A percentile compares a stretch with the other conserved stretches of the same genome.
These are phyloP conservation scores for Nephrocerus scutellatus DNA, from an alignment of 2,888 invertebrate genomes.

Conservation along the genomic window DNA sequence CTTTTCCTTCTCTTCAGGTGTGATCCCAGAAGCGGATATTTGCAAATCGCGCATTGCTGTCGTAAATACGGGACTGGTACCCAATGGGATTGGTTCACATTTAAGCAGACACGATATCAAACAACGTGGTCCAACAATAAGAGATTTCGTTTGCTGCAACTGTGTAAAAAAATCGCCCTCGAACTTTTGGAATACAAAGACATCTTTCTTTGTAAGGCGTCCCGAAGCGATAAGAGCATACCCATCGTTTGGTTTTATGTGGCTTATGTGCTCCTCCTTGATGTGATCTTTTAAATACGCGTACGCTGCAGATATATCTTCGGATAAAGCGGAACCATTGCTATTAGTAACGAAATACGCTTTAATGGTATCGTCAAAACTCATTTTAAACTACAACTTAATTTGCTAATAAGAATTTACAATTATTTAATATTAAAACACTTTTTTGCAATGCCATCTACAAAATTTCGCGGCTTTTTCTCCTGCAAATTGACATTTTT, in stretches of 20 bases:
- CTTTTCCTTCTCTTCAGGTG: constrained; percentile 51
- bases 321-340: constrained; percentile 15
- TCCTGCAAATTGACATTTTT: no score
- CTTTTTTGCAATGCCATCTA: not conserved
- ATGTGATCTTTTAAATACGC: constrained; percentile 34
- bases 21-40: constrained; percentile 59
- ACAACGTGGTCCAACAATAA: constrained; percentile 78
- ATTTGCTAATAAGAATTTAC: no score
- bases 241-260: constrained; percentile 60
- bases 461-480: constrained; percentile 17
- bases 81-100: constrained; percentile 66
- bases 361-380: constrained; percentile 37
- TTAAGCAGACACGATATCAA: constrained; percentile 66
- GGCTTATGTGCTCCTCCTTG: constrained; percentile 45
- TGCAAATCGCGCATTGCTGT: constrained; percentile 70
- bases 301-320: constrained; percentile 28
- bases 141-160: constrained; percentile 57
- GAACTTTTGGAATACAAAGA: constrained; percentile 74
- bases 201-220: constrained; percentile 59
- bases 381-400: constrained; percentile 22
- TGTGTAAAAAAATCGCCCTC: constrained; percentile 64
- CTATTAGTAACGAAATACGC: constrained; percentile 38
- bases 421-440: no score
- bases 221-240: constrained; percentile 50
- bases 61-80: constrained; percentile 68